Base-by-base conservation (phyloP, 2,113 vertebrate species). In the Hassar affinis region DNA sequence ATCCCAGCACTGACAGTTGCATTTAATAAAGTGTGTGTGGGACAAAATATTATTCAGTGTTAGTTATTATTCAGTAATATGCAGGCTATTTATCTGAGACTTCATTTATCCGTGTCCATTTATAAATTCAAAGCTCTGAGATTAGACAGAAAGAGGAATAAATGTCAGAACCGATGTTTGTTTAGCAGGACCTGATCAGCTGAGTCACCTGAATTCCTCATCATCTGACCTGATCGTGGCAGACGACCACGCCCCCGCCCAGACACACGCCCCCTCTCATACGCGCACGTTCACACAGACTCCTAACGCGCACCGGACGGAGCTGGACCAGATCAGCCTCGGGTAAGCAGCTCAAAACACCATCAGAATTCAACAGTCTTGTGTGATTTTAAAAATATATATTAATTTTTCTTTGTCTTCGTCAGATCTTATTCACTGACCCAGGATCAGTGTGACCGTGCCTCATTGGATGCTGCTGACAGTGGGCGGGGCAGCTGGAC, bases 401-500 rank as follows among this genome's bases (percentile, higher is more conserved):
- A 14, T 77, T 22, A 1, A 12, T 56, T 56, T 11, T 35, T 1
- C 8, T 27, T 4, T 49, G 1, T 47, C 0, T 77, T 96, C 12
- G 96, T 97, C 76, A 98, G 97, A 88, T 95, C 96, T 15, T 97
- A 99, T 90, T 97, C 98, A 72, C 94, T 98, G 81, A 97, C 96
- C 75, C 97, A 98, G 90, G 98, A 99, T 91, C 97, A 97, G 90
- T 97, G 97, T n/a, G 97, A 99, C 79, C 95, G 98, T 0, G 96
- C 97, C 2, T 99, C 98, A 0, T 95, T 99, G 0, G 98, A 98
- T 12, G 98, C 98, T 0, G 97, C 96, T 0, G 98, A 99, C 94
- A 99, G 98, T 1, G 98, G 98, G 78, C 96, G 98, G 1, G 98
- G 98, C 64, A 99, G 97, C 93, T 99, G 98, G 98, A 99, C 98